A percentile compares a stretch with the other conserved stretches of the same genome.
Conservation (phyloP, 2,797 vertebrate species). For the Luscinia megarhynchos region DNA sequence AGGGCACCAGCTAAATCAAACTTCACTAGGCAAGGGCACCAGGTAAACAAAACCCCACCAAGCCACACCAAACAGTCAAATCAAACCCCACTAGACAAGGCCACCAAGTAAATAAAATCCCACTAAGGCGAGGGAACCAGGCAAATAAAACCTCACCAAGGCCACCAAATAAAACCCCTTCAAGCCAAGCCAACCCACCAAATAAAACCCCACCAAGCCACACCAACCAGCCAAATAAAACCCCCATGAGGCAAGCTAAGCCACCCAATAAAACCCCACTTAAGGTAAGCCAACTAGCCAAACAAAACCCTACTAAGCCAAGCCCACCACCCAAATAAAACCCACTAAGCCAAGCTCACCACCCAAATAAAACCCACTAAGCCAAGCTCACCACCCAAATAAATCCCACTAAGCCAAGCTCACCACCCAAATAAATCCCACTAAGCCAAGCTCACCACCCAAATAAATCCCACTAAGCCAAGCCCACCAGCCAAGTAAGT, state of each 20-base stretch:
- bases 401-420: not conserved
- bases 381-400: not conserved
- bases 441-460: too few relatives aligned
- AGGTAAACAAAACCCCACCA: too few relatives aligned
- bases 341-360: too few relatives aligned
- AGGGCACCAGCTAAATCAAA: too few relatives aligned
- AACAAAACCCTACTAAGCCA: not conserved
- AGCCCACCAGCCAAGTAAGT: not conserved
- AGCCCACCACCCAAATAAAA: too few relatives aligned
- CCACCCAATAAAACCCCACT: not conserved
- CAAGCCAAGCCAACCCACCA: not conserved
- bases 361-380: too few relatives aligned
- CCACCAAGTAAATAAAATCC: not conserved
- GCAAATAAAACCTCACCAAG: too few relatives aligned
- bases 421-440: not conserved
- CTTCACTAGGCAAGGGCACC: not conserved
- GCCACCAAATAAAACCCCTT: too few relatives aligned
- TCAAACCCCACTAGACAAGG: not conserved
- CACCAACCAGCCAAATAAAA: too few relatives aligned
- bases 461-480: not conserved
- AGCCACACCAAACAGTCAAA: too few relatives aligned
- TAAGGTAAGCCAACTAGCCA: not conserved
- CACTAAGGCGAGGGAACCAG: not conserved
- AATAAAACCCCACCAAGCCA: too few relatives aligned
- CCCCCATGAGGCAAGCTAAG: not conserved